Conservation (phyloP, 2,888 invertebrate species). For the Mongoloraphidia duomilia region DNA sequence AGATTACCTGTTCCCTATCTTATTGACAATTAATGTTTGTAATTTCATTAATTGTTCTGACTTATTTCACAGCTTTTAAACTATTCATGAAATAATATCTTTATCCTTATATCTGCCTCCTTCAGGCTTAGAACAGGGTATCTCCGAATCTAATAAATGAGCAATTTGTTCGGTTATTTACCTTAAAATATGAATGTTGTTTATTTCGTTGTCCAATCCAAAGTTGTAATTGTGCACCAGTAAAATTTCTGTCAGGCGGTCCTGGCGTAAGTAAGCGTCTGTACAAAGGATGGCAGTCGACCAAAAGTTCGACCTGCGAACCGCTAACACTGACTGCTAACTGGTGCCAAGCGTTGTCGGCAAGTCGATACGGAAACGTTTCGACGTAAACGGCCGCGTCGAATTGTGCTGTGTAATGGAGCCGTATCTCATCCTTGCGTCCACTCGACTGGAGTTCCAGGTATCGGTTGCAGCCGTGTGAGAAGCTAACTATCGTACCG, state of each 20-base stretch:
- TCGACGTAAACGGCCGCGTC: slow-evolving; percentile 57
- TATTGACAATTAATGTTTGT: too few relatives aligned
- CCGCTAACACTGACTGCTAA: slow-evolving; percentile 74
- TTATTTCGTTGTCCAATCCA: slow-evolving; percentile 81
- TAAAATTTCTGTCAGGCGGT: slow-evolving; percentile 60
- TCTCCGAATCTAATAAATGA: background rate
- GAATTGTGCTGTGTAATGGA: slow-evolving; percentile 62
- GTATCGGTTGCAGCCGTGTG: slow-evolving; percentile 70
- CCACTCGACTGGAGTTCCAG: slow-evolving; percentile 86
- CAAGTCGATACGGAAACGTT: slow-evolving; percentile 75
- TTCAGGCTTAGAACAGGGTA: too few relatives aligned
- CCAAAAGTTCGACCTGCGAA: slow-evolving; percentile 66
- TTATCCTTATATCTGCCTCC: too few relatives aligned
- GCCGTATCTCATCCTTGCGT: slow-evolving; percentile 69
- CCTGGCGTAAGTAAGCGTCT: slow-evolving; percentile 59
- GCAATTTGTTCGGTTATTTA: slow-evolving; percentile 31
- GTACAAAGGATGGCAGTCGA: slow-evolving; percentile 78
- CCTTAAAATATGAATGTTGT: slow-evolving; percentile 79
- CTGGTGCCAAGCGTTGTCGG: slow-evolving; percentile 79
- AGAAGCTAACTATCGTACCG: slow-evolving; percentile 71
- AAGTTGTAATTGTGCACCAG: slow-evolving; percentile 55
- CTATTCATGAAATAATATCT: too few relatives aligned
- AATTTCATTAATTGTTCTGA: too few relatives aligned
- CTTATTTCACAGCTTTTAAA: too few relatives aligned
- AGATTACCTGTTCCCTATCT: too few relatives aligned